A percentile compares a stretch with the other conserved stretches of the same genome.
These are phyloP conservation scores for Epinephelus malabaricus DNA, from an alignment of 2,797 vertebrate genomes.

Conservation along the genomic window DNA sequence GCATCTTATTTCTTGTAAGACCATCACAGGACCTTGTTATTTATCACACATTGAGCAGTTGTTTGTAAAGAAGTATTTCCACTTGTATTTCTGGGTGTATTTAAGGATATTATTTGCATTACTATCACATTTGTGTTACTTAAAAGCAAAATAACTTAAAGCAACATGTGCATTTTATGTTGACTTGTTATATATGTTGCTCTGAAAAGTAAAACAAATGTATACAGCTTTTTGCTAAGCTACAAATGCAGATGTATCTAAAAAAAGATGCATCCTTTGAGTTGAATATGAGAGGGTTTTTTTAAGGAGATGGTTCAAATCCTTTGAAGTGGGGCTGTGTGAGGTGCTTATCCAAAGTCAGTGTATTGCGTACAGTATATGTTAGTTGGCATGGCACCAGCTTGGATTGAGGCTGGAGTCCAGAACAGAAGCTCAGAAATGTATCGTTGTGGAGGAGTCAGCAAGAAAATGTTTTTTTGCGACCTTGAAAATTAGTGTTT, in stretches of 20 bases:
- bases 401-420: no score
- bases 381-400: no score
- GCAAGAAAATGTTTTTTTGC: no score
- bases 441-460: no score
- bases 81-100: not conserved
- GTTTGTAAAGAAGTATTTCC: not conserved
- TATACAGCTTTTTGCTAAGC: not conserved
- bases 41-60: not conserved
- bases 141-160: not conserved
- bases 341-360: no score
- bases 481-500: no score
- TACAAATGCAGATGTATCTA: not conserved
- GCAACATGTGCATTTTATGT: not conserved
- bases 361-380: no score
- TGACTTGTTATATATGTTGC: not conserved
- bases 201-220: slow-evolving; percentile 13
- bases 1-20: not conserved
- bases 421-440: no score
- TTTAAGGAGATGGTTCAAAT: no score
- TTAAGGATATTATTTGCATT: not conserved
- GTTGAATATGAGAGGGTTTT: not conserved
- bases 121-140: not conserved
- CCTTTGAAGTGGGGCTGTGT: no score
- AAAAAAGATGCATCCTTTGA: not conserved
- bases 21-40: not conserved